Base-by-base conservation (phyloP, 2,113 vertebrate genomes). In the Stigmatopora argus region DNA sequence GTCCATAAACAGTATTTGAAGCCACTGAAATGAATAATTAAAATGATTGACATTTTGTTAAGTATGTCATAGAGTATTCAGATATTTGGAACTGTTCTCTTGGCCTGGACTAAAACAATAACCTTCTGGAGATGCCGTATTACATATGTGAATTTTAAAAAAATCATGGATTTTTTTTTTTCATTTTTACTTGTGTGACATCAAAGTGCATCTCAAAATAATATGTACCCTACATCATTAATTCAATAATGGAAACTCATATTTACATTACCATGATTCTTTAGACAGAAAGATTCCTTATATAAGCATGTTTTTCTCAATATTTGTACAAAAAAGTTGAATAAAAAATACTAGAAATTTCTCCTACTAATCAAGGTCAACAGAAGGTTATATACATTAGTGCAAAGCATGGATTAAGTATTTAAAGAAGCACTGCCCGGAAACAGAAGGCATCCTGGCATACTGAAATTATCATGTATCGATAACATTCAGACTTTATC, bases 401-500 rank as follows among this genome's bases (percentile, higher is more conserved):
- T 31, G 13, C 15, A 49, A 17, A 49, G 1, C 7, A 18, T 49
- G 23, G 55, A 17, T 57, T 14, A 57, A 6, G 34, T 5, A 7
- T 44, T 60, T 23, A 55, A 55, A 55, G 12, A 55, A 55, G 7
- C n/a, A 38, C 38, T 34, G 11, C 57, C 35, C 57, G 34, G 11
- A n/a, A 41, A 48, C 21, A 18, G 61, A 15, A n/a, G 61, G 13
- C 45, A 48, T 11, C 17, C 26, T 48, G 45, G 34, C 47, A 19
- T 48, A 48, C 48, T 13, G 15, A 17, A 31, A 23, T 15, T 48
- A 45, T 31, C 45, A 11, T 15, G 61, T 63, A 23, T 63, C 48
- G 46, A 31, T 63, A 48, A 26, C 47, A 48, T 14, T 48, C 44
- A 62, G 38, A 63, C 44, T 45, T 62, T 63, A n/a, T 45, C 38